Conservation (phyloP, 2,113 vertebrate genomes). For the Orthochromis indermauri region DNA sequence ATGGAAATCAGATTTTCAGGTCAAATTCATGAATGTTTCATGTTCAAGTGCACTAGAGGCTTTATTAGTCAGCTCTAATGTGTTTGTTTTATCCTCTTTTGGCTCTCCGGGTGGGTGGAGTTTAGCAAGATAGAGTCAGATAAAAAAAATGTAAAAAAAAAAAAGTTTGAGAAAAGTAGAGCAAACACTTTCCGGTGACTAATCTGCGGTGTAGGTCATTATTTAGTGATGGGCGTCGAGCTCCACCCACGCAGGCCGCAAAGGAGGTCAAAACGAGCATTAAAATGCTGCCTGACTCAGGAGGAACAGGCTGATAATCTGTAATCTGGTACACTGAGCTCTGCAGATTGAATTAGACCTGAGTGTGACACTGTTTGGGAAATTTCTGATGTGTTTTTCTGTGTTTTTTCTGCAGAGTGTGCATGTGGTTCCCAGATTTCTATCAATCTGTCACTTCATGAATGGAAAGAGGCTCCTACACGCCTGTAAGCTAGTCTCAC, state of each 20-base stretch:
- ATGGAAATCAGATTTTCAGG: not conserved
- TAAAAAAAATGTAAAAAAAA: not conserved
- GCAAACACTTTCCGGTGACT: constrained; percentile 24
- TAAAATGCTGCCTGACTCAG: not conserved
- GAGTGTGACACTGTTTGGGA: not conserved
- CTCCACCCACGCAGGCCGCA: not conserved
- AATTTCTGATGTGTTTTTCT: not conserved
- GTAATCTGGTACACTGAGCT: not conserved
- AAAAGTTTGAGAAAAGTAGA: not conserved
- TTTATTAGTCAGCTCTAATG: constrained; percentile 5
- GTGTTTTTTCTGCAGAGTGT: not conserved
- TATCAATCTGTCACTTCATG: not conserved
- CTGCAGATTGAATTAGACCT: not conserved
- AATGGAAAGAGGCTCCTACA: not conserved
- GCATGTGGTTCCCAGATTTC: not conserved
- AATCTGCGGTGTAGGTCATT: constrained; percentile 19
- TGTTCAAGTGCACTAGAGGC: not conserved
- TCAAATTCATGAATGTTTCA: not conserved
- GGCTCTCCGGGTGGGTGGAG: constrained; percentile 13
- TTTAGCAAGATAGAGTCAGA: constrained; percentile 13
- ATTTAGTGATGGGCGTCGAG: not conserved
- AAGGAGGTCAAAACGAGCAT: not conserved
- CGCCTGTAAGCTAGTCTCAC: not conserved
- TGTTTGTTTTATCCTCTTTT: constrained; percentile 3
- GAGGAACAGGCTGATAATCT: not conserved